Evolutionary conservation across 2,888 invertebrate species (phyloP), one percentile per base, ranked within the genome.

Genomic region (Eumerus sabulonum): DNA sequence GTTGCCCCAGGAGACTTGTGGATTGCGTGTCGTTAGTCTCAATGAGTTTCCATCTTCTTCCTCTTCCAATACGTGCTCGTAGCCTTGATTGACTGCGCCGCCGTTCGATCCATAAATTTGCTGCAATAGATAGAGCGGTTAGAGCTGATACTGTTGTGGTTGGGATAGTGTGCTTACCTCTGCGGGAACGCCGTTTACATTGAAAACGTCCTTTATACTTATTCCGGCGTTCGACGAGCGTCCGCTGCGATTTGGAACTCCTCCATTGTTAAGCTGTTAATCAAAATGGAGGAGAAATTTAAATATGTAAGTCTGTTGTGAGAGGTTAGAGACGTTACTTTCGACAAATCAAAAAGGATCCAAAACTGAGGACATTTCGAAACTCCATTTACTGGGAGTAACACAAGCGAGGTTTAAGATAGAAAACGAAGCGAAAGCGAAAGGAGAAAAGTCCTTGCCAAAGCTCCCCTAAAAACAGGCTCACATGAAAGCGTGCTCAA

Each of bases 181-280:
- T 27, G 54, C 70, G 48, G 86, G 85, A 9, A 88, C 87, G 74
- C 91, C 92, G 81, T 92, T 92, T 0, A 92, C 93, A 86, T 93
- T 94, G 84, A 96, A 96, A 0, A 96, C 93, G 82, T 95, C 95
- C 84, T 95, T 95, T 7, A 94, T 93, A 82, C 93, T 94, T 83
- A 94, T 94, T 84, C 94, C 94, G 0, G 94, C 93, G 79, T 93
- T 95, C 42, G 95, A 95, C 72, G 93, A 92, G 54, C 95, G 91
- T 64, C 94, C 94, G 72, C 93, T 93, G 14, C 94, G 91, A 76
- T 85, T 86, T 27, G 90, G 86, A 38, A 91, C 90, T 17, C 90
- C 91, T 27, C 91, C 90, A 82, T 93, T 93, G 84, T 93, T 93
- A 45, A 92, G 85, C 92, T 92, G 85, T 35, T n/a, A n/a, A n/a